A percentile compares a stretch with the other conserved stretches of the same genome.
Conservation (phyloP, 2,888 invertebrate genomes). For the Apocheima hispidaria region DNA sequence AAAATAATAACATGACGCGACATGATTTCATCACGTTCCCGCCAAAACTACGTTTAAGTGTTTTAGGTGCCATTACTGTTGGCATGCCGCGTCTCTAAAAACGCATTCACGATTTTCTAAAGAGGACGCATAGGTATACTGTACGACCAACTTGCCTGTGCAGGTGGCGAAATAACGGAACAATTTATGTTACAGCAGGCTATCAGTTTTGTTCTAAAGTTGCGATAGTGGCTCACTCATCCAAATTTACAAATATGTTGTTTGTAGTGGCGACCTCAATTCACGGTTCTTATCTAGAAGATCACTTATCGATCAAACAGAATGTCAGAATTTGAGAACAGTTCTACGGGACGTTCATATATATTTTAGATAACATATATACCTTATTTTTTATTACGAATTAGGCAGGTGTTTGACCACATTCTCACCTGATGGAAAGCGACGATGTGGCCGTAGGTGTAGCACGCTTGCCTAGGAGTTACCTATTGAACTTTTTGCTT, state of each 20-base stretch:
- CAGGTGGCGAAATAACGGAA: background rate
- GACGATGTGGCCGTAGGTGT: too few relatives aligned
- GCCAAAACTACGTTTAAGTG: too few relatives aligned
- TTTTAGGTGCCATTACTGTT: slow-evolving; percentile 17
- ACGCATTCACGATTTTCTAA: slow-evolving; percentile 45
- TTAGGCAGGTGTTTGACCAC: too few relatives aligned
- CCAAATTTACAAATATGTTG: background rate
- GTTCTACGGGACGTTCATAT: slow-evolving; percentile 13
- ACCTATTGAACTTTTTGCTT: too few relatives aligned
- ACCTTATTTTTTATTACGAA: background rate
- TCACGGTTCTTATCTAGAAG: slow-evolving; percentile 65
- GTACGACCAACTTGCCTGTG: background rate
- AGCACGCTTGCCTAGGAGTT: too few relatives aligned
- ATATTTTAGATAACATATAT: background rate
- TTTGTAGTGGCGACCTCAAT: slow-evolving; percentile 60
- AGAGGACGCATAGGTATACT: slow-evolving; percentile 51
- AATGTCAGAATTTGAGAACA: slow-evolving; percentile 35
- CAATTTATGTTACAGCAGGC: background rate
- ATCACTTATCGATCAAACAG: slow-evolving; percentile 70
- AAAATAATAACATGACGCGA: too few relatives aligned
- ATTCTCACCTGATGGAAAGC: too few relatives aligned
- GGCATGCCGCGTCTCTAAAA: slow-evolving; percentile 33
- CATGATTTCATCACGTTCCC: too few relatives aligned
- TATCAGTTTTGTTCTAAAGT: too few relatives aligned
- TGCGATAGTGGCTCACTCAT: background rate